phyloP scores from a whole-genome alignment of 2,797 vertebrate species.

The Siniperca scherzeri region DNA sequence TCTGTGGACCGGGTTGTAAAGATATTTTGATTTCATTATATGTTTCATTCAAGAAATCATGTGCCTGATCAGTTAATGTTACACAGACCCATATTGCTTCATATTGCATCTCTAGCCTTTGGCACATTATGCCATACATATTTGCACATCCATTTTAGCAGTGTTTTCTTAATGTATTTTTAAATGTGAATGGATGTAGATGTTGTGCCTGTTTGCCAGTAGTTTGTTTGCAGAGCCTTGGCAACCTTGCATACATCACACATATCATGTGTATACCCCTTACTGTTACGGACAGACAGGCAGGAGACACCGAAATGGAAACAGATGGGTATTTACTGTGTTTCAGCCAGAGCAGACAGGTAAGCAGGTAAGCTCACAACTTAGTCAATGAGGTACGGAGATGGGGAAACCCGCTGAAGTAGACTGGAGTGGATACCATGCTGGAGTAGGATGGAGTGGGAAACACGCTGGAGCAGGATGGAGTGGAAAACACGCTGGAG shows the following conservation, averaged over 20 bases:
- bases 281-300: too few species aligned
- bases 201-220: not conserved
- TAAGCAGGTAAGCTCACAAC: too few species aligned
- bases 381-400: too few species aligned
- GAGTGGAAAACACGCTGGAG: too few species aligned
- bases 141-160: not conserved
- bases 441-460: too few species aligned
- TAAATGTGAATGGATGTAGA: not conserved
- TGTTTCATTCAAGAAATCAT: not conserved
- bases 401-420: too few species aligned
- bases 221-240: not conserved
- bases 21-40: not conserved
- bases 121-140: not conserved
- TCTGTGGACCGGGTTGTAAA: not conserved
- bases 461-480: too few species aligned
- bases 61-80: not conserved
- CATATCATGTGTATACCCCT: too few species aligned
- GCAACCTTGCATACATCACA: not conserved
- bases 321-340: too few species aligned
- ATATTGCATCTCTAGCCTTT: not conserved
- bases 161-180: not conserved
- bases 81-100: not conserved
- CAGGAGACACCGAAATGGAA: too few species aligned
- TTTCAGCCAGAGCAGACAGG: too few species aligned
- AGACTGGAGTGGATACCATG: too few species aligned